Conservation (phyloP, 37 sponge, comb jelly and placozoan species). For the Spongilla lacustris region DNA sequence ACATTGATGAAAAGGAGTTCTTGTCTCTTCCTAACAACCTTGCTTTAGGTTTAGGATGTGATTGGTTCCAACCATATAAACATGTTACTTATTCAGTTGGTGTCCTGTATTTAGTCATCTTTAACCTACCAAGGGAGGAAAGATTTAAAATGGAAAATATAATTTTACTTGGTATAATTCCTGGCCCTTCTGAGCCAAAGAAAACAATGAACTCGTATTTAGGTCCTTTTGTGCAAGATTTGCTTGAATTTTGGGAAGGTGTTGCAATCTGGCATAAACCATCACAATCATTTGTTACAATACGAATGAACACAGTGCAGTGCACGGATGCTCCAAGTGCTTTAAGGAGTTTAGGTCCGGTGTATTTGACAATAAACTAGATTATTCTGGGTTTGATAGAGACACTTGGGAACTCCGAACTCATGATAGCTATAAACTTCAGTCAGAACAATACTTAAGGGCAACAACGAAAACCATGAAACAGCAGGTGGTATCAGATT, state of each 20-base stretch:
- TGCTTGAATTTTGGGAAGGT: constrained; percentile 18
- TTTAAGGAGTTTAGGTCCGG: constrained; percentile 2
- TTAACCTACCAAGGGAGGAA: constrained; percentile 5
- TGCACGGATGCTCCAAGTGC: constrained; percentile 17
- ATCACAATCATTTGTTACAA: too few species aligned
- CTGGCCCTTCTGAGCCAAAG: constrained; percentile 29
- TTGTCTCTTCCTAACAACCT: background rate
- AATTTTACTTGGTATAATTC: constrained; percentile 24
- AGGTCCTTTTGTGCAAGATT: background rate
- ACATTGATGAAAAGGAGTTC: background rate
- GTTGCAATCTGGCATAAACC: background rate
- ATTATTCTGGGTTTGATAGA: background rate
- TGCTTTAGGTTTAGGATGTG: background rate
- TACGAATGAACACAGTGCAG: constrained; percentile 2
- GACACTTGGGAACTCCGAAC: background rate
- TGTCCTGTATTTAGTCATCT: too few species aligned
- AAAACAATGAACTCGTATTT: constrained; percentile 2
- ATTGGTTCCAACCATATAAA: constrained; percentile 42
- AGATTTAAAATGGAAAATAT: constrained; percentile 29
- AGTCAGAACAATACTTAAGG: background rate
- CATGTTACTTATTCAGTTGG: background rate
- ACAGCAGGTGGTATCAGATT: background rate
- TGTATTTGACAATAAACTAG: background rate
- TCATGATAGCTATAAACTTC: background rate
- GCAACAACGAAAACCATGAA: background rate